Base-by-base conservation (phyloP, 2,797 vertebrate genomes). In the Pangasius larnaudii region DNA sequence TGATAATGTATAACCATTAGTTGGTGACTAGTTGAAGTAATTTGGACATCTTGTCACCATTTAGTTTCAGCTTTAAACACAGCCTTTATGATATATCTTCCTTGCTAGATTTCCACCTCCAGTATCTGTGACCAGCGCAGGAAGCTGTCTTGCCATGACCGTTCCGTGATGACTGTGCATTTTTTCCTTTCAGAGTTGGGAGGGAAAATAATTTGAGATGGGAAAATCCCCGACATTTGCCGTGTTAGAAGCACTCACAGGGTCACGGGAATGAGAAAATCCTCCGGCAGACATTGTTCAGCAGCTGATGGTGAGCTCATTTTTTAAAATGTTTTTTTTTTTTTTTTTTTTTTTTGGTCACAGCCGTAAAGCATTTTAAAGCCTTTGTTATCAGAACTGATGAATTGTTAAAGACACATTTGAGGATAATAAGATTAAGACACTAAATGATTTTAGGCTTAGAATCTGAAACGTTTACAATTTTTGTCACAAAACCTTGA, bases 221-320 rank as follows among this genome's bases (percentile, higher is more conserved):
- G 85, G 91, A 91, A 91, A 92, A 91, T 93, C 93, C 93, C 93
- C 69, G n/a, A 53, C 82, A 90, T 91, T 93, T 53, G 88, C 79
- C 74, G 42, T 88, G 88, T 91, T 86, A 88, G 49, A 90, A 92
- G 92, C 91, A 91, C 91, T 88, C 90, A 89, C 65, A 19, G 78
- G 85, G 90, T 90, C 90, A 82, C 82, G 91, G 90, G 90, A 83
- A 83, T 49, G 92, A 93, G 93, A 92, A 92, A 94, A 94, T 91
- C 88, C 90, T 89, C 71, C 78, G 53, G 86, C 89, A 86, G 92
- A 93, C 93, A 90, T 91, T 91, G 93, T 92, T 91, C 91, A 94
- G 94, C 95, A 96, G 95, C 95, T 95, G 95, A 90, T 94, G 95
- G 96, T 96, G 96, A 97, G 98, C 97, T 98, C 74, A 46, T 63